Percentiles rank a stretch among this genome's conserved stretches.
These are phyloP conservation scores for Myrmophylax atrothorax DNA, from an alignment of 2,113 vertebrate species.

Conservation along the genomic window DNA sequence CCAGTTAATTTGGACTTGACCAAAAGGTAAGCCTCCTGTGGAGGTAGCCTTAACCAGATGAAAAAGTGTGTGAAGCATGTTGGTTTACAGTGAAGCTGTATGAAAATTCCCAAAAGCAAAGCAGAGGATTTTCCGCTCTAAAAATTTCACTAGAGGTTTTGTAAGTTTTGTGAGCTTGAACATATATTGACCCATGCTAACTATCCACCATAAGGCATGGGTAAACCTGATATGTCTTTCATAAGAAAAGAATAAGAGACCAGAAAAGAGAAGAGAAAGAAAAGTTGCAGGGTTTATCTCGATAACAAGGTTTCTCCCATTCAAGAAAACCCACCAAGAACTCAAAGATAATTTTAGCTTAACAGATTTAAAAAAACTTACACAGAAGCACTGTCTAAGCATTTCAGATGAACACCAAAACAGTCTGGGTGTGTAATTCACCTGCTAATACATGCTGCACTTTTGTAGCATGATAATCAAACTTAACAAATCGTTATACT, in stretches of 20 bases:
- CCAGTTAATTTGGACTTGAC: neutral
- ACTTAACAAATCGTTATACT: neutral
- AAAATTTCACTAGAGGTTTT: constrained; percentile 11
- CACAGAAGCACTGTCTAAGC: neutral
- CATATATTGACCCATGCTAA: neutral
- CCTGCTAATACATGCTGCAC: neutral
- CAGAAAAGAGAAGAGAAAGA: neutral
- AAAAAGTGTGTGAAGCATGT: neutral
- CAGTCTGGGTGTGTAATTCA: neutral
- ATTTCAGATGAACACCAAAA: neutral
- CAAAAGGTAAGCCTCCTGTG: neutral
- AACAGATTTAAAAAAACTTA: neutral
- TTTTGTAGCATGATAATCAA: neutral
- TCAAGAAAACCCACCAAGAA: neutral
- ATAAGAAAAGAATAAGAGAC: neutral
- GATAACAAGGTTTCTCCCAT: neutral
- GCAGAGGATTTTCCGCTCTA: rapidly evolving
- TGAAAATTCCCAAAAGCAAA: neutral
- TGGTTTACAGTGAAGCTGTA: neutral
- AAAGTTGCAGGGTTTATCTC: neutral
- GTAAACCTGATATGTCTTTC: neutral
- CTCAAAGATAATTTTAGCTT: neutral
- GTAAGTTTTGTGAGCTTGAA: neutral
- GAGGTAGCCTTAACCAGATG: neutral
- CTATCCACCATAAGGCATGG: neutral